Evolutionary conservation across 2,888 invertebrate species (phyloP), one percentile per base, ranked within the genome.

Genomic region (Trichopoda pennipes): DNA sequence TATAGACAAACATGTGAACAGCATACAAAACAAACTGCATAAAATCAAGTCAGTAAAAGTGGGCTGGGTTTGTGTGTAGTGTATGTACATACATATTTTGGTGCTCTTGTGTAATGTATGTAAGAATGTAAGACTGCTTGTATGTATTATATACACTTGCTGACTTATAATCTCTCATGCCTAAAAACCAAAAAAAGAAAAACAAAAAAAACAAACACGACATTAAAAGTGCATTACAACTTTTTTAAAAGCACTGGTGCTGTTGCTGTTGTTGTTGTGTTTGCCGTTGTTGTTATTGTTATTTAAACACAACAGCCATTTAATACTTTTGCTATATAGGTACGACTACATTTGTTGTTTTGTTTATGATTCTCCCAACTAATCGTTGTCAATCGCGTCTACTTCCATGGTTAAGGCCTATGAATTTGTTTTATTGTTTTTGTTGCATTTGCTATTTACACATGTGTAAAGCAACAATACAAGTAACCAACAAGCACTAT

Each of bases 241-340:
- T 68, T 68, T 64, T 51, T 64, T 19, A 47, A 51, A 14, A 19
- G 12, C 21, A 32, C 38, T 42, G 55, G 49, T 66, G 53, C 66
- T 72, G 38, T 3, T 32, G 32, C 8, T 32, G 63, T 47, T 78
- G 35, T 70, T 77, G 53, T 72, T 70, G 32, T 8, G 3, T 3
- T 32, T 66, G 53, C 66, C 64, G 38, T 3, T 78, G 55, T 58
- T 79, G 38, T 72, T 74, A 32, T 28, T 64, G 35, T 44, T 69
- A 51, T 85, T 87, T 42, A 66, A 9, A 49, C 17, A 49, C 58
- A 87, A 19, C 58, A 87, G 85, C 87, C 85, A 87, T 87, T 86
- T 86, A 75, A 83, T 84, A 82, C 80, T 70, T 64, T 72, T 64
- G 12, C 47, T 64, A 51, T 49, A 7, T 51, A 35, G 21, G 17